A percentile compares a stretch with the other conserved stretches of the same genome.
phyloP scores from a whole-genome alignment of 37 sponge, comb jelly and placozoan genomes.

The Chondrosia reniformis region DNA sequence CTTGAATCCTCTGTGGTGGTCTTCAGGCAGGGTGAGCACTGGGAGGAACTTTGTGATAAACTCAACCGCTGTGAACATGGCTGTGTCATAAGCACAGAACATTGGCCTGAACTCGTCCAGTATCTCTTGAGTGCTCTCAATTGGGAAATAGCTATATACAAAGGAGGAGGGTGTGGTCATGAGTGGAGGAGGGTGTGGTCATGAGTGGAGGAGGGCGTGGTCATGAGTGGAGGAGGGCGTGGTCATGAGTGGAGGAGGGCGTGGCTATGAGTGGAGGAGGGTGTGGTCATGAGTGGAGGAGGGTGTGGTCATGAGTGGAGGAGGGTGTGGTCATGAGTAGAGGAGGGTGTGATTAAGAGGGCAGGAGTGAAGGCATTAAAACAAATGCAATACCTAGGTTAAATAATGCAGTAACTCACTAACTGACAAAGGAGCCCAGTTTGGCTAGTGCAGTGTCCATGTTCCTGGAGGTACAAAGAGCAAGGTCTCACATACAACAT shows the following conservation, averaged over 20 bases:
- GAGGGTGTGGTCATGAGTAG: no score
- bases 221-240: no score
- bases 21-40: slow-evolving; percentile 38
- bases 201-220: no score
- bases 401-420: slow-evolving; percentile 34
- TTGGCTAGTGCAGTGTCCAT: slow-evolving; percentile 29
- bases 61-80: slow-evolving; percentile 40
- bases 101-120: slow-evolving; percentile 85
- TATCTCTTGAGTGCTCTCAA: slow-evolving; percentile 85
- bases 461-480: slow-evolving; percentile 13
- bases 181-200: no score
- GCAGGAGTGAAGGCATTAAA: no score
- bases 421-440: slow-evolving; percentile 32
- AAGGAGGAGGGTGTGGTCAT: no score
- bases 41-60: slow-evolving; percentile 77
- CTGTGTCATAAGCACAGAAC: slow-evolving; percentile 71
- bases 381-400: no score
- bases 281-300: no score
- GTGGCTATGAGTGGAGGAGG: no score
- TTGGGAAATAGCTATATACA: slow-evolving; percentile 82
- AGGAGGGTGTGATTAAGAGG: no score
- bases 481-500: background rate
- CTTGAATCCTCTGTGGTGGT: slow-evolving; percentile 53
- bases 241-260: no score
- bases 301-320: no score